Evolutionary conservation across 2,888 invertebrate genomes (phyloP).

Genomic region (Girardia tigrina): DNA sequence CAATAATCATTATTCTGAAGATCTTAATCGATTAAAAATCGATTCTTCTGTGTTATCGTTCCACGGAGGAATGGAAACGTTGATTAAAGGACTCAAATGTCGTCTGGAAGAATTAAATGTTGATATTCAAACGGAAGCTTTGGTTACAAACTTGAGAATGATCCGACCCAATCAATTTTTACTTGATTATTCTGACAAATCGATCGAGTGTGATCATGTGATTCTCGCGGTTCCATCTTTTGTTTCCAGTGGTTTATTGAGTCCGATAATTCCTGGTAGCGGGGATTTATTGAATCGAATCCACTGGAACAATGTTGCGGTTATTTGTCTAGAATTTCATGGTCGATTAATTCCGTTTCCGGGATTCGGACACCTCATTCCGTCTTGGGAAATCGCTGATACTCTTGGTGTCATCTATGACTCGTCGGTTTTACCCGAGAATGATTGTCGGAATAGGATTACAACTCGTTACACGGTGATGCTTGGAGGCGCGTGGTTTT

Average conservation of each 20-base stretch:
- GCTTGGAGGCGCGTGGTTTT: conserved; percentile 81
- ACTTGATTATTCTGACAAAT: background rate
- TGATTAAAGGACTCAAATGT: background rate
- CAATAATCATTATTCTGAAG: background rate
- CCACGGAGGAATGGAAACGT: background rate
- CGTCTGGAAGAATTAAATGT: background rate
- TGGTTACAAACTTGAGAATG: background rate
- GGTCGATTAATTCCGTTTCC: conserved; percentile 37
- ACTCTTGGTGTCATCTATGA: conserved; percentile 62
- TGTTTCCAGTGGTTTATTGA: background rate
- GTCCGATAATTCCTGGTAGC: background rate
- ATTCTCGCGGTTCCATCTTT: background rate
- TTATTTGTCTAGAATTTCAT: background rate
- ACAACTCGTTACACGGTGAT: conserved; percentile 56
- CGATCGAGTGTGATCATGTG: background rate
- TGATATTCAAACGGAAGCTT: background rate
- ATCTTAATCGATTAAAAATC: background rate
- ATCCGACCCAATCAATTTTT: background rate
- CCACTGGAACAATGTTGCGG: background rate
- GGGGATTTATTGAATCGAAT: background rate
- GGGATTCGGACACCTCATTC: conserved; percentile 82
- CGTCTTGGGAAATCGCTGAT: conserved; percentile 60
- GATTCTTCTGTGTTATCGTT: background rate
- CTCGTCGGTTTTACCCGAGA: conserved; percentile 64
- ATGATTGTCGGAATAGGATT: conserved; percentile 41